A percentile compares a stretch with the other conserved stretches of the same genome.
Evolutionary conservation across 2,113 vertebrate species (phyloP).

Genomic region (Circaetus gallicus): DNA sequence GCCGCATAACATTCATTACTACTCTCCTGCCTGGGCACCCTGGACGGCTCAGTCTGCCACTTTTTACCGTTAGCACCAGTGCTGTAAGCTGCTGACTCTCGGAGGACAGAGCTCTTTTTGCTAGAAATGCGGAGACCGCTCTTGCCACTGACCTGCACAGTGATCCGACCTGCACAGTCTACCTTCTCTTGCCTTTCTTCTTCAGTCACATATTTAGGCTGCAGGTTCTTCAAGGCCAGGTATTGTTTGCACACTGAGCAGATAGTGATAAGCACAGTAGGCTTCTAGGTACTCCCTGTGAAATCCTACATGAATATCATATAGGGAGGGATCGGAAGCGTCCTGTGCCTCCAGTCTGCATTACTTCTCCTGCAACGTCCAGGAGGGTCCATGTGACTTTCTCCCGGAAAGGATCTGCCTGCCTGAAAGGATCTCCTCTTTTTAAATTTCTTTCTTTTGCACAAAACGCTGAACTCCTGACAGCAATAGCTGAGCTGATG

Average conservation of each 20-base stretch:
- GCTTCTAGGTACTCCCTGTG: neutral
- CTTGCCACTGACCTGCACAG: neutral
- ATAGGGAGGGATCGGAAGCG: neutral
- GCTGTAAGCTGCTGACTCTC: neutral
- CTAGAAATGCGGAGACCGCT: neutral
- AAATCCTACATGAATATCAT: neutral
- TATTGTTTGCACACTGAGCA: neutral
- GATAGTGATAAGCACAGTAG: neutral
- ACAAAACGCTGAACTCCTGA: neutral
- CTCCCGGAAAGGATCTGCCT: neutral
- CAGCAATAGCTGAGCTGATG: neutral
- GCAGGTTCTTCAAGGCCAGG: neutral
- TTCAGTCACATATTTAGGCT: neutral
- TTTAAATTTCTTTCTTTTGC: neutral
- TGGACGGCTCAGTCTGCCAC: neutral
- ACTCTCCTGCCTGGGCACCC: neutral
- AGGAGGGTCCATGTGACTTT: neutral
- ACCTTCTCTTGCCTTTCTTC: neutral
- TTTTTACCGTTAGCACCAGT: neutral
- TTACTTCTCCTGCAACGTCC: neutral
- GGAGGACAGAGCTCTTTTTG: neutral
- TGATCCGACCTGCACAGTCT: rapidly evolving
- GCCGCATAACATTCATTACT: neutral
- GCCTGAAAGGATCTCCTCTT: neutral
- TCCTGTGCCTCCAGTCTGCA: neutral